Evolutionary conservation across 2,113 vertebrate genomes (phyloP), one percentile per base, ranked within the genome.

Genomic region (Daphoenositta chrysoptera): DNA sequence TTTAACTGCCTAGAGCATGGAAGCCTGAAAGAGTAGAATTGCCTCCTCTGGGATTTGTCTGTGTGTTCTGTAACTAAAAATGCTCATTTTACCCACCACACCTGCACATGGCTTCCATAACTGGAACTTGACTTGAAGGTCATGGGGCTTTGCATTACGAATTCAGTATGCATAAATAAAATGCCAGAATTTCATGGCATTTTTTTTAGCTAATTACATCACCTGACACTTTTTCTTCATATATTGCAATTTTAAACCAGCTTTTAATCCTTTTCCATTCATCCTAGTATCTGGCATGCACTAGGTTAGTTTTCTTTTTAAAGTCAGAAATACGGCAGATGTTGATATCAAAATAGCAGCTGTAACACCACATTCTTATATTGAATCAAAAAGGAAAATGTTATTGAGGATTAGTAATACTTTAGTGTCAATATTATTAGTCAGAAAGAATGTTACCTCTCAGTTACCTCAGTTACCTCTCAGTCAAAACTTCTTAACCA

Each of bases 321-420:
- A 87, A 96, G 86, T 89, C 33, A 95, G 64, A 94, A 82, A 54
- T 87, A 84, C 48, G 69, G 71, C 73, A 96, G 94, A 97, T 96
- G 83, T 89, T 97, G 70, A 20, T 94, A 91, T 76, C 48, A 84
- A 92, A 95, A 92, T 28, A 96, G 42, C 91, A 97, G 68, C 83
- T 94, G 73, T 84, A 63, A 45, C 18, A 48, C 33, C 90, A 84
- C n/a, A 53, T 58, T 92, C 50, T 94, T 94, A 68, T 22, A 37
- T 69, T 92, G 71, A 96, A 64, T 37, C 39, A 75, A 94, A 86
- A 93, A 94, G 68, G 18, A 71, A 80, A 90, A 44, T n/a, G 27
- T 90, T 65, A 66, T 72, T 35, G 35, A 89, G 72, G 26, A 78
- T 92, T 88, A 95, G 77, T 75, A 89, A 83, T 77, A 87, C 45